Evolutionary conservation across 2,888 invertebrate species (phyloP).

Genomic region (Drosophila maculinotata): DNA sequence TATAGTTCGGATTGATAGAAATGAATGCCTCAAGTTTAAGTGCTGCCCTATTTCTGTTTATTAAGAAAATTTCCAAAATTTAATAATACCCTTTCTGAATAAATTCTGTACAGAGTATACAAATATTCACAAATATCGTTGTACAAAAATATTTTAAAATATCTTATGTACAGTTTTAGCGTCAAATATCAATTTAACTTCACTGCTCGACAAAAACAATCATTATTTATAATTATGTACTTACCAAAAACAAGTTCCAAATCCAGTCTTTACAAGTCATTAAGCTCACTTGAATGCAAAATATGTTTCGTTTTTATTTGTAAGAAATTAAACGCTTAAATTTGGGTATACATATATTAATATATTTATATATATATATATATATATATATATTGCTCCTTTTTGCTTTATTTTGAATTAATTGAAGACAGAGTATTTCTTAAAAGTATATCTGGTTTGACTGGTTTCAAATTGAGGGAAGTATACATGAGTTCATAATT

Average conservation of each 20-base stretch:
- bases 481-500: conserved; percentile 48
- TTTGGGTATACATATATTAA: conserved; percentile 34
- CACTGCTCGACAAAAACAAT: too few relatives aligned
- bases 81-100: too few relatives aligned
- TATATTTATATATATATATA: conserved; percentile 48
- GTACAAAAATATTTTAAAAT: too few relatives aligned
- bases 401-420: conserved; percentile 63
- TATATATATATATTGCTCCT: conserved; percentile 55
- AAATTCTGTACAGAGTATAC: too few relatives aligned
- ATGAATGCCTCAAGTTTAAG: too few relatives aligned
- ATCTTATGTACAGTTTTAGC: too few relatives aligned
- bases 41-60: too few relatives aligned
- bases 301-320: background rate
- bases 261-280: conserved; percentile 12
- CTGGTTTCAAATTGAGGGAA: conserved; percentile 61
- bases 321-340: background rate
- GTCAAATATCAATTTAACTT: too few relatives aligned
- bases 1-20: too few relatives aligned
- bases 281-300: background rate
- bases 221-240: background rate
- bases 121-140: too few relatives aligned
- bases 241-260: conserved; percentile 4
- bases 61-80: too few relatives aligned
- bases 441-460: conserved; percentile 63
- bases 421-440: conserved; percentile 70